A percentile compares a stretch with the other conserved stretches of the same genome.
These are phyloP conservation scores for Leptinotarsa undecemlineata DNA, from an alignment of 1,140 invertebrate species.

Conservation along the genomic window DNA sequence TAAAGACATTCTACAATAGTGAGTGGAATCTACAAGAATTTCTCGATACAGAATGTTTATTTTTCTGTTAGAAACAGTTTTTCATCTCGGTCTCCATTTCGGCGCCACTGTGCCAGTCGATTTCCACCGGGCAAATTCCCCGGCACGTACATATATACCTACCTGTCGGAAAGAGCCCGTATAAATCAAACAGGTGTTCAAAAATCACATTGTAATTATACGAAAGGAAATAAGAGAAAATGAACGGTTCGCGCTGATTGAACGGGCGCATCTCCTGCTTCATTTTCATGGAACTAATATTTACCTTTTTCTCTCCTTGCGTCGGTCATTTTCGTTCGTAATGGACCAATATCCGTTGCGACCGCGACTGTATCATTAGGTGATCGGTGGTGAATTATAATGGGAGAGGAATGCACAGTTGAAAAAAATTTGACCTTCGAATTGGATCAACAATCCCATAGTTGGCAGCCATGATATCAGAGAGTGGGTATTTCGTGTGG, in stretches of 20 bases:
- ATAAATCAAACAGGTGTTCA: conserved; percentile 14
- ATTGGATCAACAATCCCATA: no score
- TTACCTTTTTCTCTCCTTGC: background rate
- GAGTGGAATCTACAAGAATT: no score
- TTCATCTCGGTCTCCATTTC: no score
- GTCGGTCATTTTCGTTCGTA: background rate
- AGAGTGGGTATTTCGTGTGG: no score
- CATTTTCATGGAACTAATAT: conserved; percentile 6
- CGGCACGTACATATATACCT: background rate
- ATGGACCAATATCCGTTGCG: background rate
- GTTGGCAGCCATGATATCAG: no score
- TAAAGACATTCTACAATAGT: no score
- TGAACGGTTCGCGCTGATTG: background rate
- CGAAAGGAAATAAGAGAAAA: conserved; percentile 9
- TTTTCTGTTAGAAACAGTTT: no score
- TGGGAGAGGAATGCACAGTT: background rate
- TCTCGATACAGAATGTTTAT: no score
- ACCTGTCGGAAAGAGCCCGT: conserved; percentile 10
- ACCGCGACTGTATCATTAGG: background rate
- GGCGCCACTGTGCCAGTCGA: no score
- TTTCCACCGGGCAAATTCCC: no score
- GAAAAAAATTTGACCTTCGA: no score
- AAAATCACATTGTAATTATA: conserved; percentile 15
- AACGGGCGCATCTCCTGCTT: background rate
- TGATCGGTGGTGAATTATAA: background rate